Conservation (phyloP, 1,140 invertebrate species). For the Drosophila lini region DNA sequence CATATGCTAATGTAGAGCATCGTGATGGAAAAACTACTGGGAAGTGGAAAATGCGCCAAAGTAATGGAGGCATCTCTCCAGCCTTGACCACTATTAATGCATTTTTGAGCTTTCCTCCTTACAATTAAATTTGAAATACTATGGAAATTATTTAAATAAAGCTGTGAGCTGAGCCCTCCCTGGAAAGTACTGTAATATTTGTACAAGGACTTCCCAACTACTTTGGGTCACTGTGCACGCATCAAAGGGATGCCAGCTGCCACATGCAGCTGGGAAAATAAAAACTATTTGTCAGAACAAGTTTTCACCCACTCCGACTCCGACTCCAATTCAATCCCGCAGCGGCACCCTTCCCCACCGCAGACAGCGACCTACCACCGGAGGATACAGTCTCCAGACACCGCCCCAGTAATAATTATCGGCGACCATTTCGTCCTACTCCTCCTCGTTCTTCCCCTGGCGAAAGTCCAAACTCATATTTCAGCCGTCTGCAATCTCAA, state of each 20-base stretch:
- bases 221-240: neutral
- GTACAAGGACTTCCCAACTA: neutral
- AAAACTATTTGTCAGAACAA: constrained; percentile 1
- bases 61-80: too few species aligned
- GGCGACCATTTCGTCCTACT: neutral
- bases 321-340: neutral
- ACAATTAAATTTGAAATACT: too few species aligned
- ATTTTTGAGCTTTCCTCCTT: neutral
- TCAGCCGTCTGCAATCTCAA: constrained; percentile 46
- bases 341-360: neutral
- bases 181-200: neutral
- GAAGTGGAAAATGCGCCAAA: neutral
- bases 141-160: neutral
- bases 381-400: neutral
- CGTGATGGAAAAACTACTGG: neutral
- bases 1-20: constrained; percentile 36
- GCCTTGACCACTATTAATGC: neutral
- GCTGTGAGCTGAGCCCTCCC: neutral
- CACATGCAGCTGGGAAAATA: constrained; percentile 40
- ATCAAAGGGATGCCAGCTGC: neutral
- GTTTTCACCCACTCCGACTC: too few species aligned
- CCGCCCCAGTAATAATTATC: constrained; percentile 27
- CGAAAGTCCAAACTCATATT: constrained; percentile 31
- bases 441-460: neutral
- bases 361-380: neutral